A percentile compares a stretch with the other conserved stretches of the same genome.
Evolutionary conservation across 2,113 vertebrate species (phyloP).

Genomic region (Pangasianodon gigas): DNA sequence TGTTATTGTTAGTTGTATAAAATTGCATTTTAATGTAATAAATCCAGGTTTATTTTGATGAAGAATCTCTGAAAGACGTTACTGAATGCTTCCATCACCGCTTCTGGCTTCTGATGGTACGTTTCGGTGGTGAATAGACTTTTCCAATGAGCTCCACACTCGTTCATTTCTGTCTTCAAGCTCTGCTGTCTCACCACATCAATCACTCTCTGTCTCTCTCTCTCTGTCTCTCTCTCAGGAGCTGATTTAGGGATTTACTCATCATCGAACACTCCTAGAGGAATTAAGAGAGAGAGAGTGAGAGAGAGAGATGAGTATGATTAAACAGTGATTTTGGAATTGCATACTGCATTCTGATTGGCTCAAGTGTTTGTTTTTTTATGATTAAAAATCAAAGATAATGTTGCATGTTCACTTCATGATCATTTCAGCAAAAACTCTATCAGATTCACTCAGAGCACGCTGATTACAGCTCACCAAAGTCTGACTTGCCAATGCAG

Average conservation of each 20-base stretch:
- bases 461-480: not conserved
- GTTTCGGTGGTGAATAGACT: not conserved
- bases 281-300: not conserved
- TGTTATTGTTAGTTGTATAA: not conserved
- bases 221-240: not conserved
- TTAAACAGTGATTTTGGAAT: not conserved
- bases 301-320: not conserved
- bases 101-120: not conserved
- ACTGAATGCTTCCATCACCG: not conserved
- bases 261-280: not conserved
- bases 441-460: not conserved
- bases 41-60: not conserved
- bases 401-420: not conserved
- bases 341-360: not conserved
- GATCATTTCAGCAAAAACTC: not conserved
- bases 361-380: not conserved
- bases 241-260: slow-evolving; percentile 3
- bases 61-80: not conserved
- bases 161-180: not conserved
- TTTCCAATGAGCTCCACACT: not conserved
- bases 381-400: not conserved
- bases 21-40: not conserved
- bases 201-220: not conserved
- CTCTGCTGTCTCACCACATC: not conserved
- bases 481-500: not conserved